phyloP scores from a whole-genome alignment of 2,113 vertebrate species.

The Amphiprion ocellaris region DNA sequence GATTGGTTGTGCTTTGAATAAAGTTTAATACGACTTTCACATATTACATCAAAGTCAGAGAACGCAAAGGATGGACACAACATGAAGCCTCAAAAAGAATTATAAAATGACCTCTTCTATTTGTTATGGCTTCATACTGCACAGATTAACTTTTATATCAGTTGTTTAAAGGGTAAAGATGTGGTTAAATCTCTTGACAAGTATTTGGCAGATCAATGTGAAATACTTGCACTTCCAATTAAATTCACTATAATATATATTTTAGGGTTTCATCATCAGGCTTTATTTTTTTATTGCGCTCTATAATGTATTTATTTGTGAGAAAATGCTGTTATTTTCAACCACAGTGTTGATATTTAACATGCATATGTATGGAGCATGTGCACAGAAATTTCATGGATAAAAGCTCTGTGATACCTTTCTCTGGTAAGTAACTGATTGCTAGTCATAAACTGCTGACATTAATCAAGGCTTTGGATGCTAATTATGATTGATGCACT shows the following conservation, averaged over 20 bases:
- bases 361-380: not conserved
- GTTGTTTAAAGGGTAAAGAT: not conserved
- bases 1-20: conserved; percentile 10
- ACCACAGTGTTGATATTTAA: too few relatives aligned
- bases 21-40: conserved; percentile 36
- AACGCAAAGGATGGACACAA: not conserved
- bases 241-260: not conserved
- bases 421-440: not conserved
- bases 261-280: not conserved
- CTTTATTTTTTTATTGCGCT: not conserved
- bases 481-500: conserved; percentile 39
- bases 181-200: not conserved
- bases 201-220: not conserved
- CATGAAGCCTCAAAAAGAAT: not conserved
- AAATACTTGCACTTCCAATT: not conserved
- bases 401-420: too few relatives aligned
- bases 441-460: not conserved
- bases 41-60: conserved; percentile 32
- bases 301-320: too few relatives aligned
- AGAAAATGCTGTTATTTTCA: not conserved
- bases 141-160: not conserved
- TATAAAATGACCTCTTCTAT: not conserved
- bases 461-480: conserved; percentile 20
- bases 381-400: not conserved
- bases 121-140: not conserved